Percentiles rank a stretch among this genome's conserved stretches.
Evolutionary conservation across 1,140 invertebrate species (phyloP).

Genomic region (Macrosteles quadrilineatus): DNA sequence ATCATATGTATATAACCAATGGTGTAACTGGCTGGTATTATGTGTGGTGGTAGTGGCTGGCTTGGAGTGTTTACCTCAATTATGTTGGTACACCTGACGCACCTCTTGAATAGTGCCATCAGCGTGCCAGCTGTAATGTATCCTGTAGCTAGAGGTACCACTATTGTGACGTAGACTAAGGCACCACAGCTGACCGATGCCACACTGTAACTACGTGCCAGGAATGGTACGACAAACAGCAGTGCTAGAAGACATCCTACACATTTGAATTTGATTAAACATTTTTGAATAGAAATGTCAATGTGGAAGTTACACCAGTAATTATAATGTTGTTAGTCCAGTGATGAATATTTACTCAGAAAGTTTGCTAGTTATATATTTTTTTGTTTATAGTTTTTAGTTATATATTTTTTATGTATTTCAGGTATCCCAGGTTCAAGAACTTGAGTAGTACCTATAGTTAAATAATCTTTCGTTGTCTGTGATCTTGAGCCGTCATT

Average conservation of each 20-base stretch:
- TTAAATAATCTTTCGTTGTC: too few species aligned
- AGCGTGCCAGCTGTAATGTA: conserved; percentile 37
- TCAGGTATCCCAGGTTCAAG: not conserved
- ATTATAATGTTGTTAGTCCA: not conserved
- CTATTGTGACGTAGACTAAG: conserved; percentile 37
- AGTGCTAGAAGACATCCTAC: conserved; percentile 41
- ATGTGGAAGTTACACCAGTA: not conserved
- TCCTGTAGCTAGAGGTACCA: conserved; percentile 42
- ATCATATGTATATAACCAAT: too few species aligned
- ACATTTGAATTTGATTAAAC: not conserved
- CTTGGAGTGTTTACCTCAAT: too few species aligned
- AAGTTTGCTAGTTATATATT: not conserved
- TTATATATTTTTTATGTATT: not conserved
- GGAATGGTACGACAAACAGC: conserved; percentile 42
- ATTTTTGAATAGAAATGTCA: not conserved
- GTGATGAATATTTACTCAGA: not conserved
- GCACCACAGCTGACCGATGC: conserved; percentile 29
- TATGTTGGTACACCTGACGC: not conserved
- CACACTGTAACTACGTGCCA: conserved; percentile 37
- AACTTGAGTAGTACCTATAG: too few species aligned
- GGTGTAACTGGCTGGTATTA: too few species aligned
- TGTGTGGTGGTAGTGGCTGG: too few species aligned
- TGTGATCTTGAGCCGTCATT: too few species aligned
- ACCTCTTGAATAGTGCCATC: conserved; percentile 29
- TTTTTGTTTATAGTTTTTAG: not conserved